A percentile compares a stretch with the other conserved stretches of the same genome.
Evolutionary conservation across 1,140 invertebrate genomes (phyloP).

Genomic region (Hesperophylax magnus): DNA sequence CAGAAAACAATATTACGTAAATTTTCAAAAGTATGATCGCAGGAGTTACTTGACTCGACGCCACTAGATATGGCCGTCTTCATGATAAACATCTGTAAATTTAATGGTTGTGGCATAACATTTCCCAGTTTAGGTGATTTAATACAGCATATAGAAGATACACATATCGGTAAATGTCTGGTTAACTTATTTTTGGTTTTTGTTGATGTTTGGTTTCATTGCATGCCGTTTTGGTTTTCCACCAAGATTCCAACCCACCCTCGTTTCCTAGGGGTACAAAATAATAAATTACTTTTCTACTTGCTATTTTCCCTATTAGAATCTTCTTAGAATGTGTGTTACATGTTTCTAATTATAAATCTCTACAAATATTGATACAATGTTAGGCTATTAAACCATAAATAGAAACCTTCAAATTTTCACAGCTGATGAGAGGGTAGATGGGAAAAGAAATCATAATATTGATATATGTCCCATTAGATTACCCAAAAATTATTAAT

Average conservation of each 20-base stretch:
- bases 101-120: slow-evolving; percentile 85
- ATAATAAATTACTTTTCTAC: background rate
- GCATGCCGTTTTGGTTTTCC: slow-evolving; percentile 19
- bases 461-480: slow-evolving; percentile 4
- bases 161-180: slow-evolving; percentile 82
- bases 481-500: background rate
- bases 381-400: background rate
- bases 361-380: background rate
- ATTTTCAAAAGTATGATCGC: slow-evolving; percentile 16
- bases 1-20: slow-evolving; percentile 41
- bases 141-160: slow-evolving; percentile 89
- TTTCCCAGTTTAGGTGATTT: slow-evolving; percentile 84
- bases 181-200: slow-evolving; percentile 33
- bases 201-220: background rate
- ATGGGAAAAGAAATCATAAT: slow-evolving; percentile 18
- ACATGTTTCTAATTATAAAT: background rate
- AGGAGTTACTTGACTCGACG: slow-evolving; percentile 39
- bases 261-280: slow-evolving; percentile 20
- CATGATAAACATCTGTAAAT: slow-evolving; percentile 90
- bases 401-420: background rate
- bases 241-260: slow-evolving; percentile 44
- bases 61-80: slow-evolving; percentile 83
- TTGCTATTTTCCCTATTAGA: too few species aligned
- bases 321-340: too few species aligned
- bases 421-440: background rate